These are phyloP conservation scores for Rhabdomys pumilio DNA, from an alignment of 2,797 vertebrate species.

Conservation along the genomic window DNA sequence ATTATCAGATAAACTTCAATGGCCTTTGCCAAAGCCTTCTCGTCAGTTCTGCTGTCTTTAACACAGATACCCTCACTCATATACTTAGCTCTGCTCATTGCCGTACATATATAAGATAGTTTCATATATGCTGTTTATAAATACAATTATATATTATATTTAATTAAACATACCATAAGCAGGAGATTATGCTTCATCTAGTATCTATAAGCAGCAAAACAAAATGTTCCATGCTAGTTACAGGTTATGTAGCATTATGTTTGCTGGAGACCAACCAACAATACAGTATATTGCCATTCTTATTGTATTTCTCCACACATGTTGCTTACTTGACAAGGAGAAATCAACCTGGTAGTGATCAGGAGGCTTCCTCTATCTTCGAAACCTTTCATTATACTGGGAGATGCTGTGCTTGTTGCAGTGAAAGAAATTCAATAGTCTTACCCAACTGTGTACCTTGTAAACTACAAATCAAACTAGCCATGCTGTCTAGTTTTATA, in stretches of 20 bases:
- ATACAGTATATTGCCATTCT: neutral
- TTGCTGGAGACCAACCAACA: neutral
- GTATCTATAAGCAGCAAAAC: neutral
- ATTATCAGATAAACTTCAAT: neutral
- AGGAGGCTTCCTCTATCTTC: neutral
- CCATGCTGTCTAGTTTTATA: neutral
- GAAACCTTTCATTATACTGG: neutral
- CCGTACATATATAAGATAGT: neutral
- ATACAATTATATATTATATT: neutral
- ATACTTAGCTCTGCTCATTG: neutral
- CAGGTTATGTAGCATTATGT: neutral
- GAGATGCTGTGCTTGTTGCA: neutral
- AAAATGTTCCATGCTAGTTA: neutral
- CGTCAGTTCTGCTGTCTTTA: neutral
- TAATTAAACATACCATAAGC: neutral
- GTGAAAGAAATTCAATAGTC: neutral
- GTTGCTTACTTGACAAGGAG: neutral
- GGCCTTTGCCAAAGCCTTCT: neutral
- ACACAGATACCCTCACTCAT: too few species aligned
- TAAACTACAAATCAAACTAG: neutral
- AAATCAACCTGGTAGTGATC: neutral
- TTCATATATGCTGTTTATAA: neutral
- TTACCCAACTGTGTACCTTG: neutral
- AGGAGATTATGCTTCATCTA: neutral
- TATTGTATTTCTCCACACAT: neutral